A percentile compares a stretch with the other conserved stretches of the same genome.
Evolutionary conservation across 2,113 vertebrate genomes (phyloP).

Genomic region (Eurypyga helias): DNA sequence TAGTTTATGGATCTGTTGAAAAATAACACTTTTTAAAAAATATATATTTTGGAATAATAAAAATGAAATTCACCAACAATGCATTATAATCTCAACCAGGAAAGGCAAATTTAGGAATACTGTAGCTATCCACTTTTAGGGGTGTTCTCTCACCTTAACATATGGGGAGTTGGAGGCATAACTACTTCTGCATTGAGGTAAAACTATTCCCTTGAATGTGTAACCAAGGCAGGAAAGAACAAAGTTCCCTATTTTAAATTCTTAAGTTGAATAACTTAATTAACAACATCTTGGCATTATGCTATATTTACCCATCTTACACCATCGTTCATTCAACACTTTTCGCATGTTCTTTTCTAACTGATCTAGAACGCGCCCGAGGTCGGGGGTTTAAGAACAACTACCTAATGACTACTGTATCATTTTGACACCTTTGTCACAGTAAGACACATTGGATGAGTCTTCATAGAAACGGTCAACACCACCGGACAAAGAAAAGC

Average conservation of each 20-base stretch:
- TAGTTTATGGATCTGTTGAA: constrained; percentile 73
- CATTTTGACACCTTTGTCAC: constrained; percentile 57
- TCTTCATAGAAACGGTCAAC: constrained; percentile 38
- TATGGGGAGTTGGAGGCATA: not conserved
- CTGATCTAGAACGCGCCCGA: constrained; percentile 3
- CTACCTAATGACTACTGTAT: constrained; percentile 23
- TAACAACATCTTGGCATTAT: not conserved
- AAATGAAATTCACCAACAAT: constrained; percentile 73
- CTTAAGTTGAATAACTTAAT: not conserved
- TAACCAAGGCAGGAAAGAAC: constrained; percentile 44
- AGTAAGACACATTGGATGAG: constrained; percentile 55
- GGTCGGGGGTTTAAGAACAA: constrained; percentile 18
- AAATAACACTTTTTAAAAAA: constrained; percentile 83
- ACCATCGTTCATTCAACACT: not conserved
- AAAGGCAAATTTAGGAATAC: constrained; percentile 58
- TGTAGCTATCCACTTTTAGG: constrained; percentile 44
- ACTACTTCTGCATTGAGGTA: constrained; percentile 33
- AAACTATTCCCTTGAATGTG: constrained; percentile 26
- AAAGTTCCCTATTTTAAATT: not conserved
- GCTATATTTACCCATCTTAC: not conserved
- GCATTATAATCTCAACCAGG: constrained; percentile 51
- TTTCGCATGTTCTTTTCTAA: not conserved
- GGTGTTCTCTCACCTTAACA: not conserved
- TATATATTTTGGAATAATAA: constrained; percentile 79
- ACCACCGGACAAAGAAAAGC: constrained; percentile 12